Conservation (phyloP, 1,140 invertebrate genomes). For the Drosophila lacteicornis region DNA sequence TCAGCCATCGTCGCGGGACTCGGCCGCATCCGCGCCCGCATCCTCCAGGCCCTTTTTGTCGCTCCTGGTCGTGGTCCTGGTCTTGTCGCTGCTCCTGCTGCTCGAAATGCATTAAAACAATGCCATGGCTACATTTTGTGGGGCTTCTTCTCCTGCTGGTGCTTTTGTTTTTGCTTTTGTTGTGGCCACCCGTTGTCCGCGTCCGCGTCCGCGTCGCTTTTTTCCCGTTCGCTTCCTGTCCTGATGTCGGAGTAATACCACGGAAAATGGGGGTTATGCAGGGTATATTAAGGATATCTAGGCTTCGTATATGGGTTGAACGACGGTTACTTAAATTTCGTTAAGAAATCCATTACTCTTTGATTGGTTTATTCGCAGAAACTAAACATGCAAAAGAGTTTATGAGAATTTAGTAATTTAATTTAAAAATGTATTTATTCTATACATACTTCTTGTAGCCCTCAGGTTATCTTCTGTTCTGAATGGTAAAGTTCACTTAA, state of each 20-base stretch:
- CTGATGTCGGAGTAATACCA: conserved; percentile 33
- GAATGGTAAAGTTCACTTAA: too few relatives aligned
- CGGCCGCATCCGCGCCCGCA: conserved; percentile 15
- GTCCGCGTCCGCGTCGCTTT: conserved; percentile 41
- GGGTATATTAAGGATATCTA: conserved; percentile 7
- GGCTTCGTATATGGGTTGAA: background rate
- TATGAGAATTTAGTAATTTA: too few relatives aligned
- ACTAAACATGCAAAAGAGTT: background rate
- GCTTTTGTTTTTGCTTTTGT: conserved; percentile 24
- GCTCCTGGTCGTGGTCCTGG: background rate
- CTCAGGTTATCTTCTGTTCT: too few relatives aligned
- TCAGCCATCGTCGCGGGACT: conserved; percentile 22
- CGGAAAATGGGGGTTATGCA: conserved; percentile 6
- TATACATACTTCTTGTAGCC: background rate
- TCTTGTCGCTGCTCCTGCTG: conserved; percentile 9
- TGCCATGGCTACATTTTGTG: conserved; percentile 77
- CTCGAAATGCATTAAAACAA: conserved; percentile 82
- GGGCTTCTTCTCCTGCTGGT: conserved; percentile 19
- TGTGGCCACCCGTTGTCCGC: conserved; percentile 65
- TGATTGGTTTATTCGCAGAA: background rate
- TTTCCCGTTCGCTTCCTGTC: conserved; percentile 46
- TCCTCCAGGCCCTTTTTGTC: conserved; percentile 15
- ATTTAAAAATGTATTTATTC: background rate
- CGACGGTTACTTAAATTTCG: too few relatives aligned
- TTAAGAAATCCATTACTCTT: background rate